These are phyloP conservation scores for Pyrocephalus nanus DNA, from an alignment of 2,797 vertebrate species.

Conservation along the genomic window DNA sequence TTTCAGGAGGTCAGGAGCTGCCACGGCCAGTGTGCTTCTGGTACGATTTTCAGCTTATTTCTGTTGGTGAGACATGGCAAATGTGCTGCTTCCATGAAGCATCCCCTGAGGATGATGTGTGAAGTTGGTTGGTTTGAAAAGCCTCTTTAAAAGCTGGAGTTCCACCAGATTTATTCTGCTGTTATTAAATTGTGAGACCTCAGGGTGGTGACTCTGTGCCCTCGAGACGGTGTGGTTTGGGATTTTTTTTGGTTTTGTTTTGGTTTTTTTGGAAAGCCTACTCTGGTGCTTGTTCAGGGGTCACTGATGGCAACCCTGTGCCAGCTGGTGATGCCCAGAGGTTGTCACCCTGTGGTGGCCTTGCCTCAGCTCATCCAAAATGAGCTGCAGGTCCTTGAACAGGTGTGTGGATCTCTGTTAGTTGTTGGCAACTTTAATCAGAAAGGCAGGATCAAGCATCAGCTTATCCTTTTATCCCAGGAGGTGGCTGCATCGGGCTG, in stretches of 20 bases:
- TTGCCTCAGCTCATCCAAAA: background rate
- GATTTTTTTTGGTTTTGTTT: background rate
- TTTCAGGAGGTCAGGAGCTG: background rate
- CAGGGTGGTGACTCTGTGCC: background rate
- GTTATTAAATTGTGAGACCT: background rate
- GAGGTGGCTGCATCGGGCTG: background rate
- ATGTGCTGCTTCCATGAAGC: background rate
- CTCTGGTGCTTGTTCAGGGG: background rate
- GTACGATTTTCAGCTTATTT: background rate
- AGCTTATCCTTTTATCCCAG: constrained; percentile 7
- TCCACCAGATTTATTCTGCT: background rate
- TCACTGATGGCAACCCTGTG: background rate
- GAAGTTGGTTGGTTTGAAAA: background rate
- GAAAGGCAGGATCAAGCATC: background rate
- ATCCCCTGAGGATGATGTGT: background rate
- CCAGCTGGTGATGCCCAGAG: background rate
- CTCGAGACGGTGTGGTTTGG: background rate
- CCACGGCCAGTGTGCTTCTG: background rate
- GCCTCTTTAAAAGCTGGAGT: background rate
- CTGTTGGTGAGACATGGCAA: background rate
- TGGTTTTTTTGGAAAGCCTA: background rate
- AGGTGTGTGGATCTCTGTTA: background rate
- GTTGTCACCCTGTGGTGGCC: background rate
- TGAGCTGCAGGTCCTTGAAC: background rate
- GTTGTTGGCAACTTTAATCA: background rate